phyloP scores from a whole-genome alignment of 1,140 invertebrate genomes.

The Homarus americanus region DNA sequence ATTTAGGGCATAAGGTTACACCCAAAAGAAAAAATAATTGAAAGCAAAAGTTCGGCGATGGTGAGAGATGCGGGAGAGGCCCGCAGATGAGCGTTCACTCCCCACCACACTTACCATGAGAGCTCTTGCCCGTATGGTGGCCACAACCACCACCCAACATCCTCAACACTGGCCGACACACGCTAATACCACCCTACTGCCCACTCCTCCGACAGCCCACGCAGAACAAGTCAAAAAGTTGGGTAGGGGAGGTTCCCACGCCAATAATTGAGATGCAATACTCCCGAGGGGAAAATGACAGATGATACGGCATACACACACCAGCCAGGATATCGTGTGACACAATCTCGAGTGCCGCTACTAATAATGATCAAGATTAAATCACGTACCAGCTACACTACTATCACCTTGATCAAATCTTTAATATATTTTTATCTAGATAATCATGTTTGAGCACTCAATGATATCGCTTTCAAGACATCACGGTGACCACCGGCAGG shows the following conservation, averaged over 20 bases:
- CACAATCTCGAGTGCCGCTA: neutral
- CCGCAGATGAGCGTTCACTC: neutral
- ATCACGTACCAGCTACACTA: neutral
- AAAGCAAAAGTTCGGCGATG: too few relatives aligned
- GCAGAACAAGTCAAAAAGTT: constrained; percentile 24
- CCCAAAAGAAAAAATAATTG: too few relatives aligned
- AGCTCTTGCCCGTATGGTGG: constrained; percentile 38
- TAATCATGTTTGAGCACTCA: too few relatives aligned
- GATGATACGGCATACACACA: constrained; percentile 41
- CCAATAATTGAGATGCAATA: constrained; percentile 66
- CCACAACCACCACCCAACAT: neutral
- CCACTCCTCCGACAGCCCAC: neutral
- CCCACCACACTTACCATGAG: neutral
- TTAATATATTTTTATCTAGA: neutral
- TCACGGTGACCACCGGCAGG: too few relatives aligned
- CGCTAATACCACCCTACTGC: neutral
- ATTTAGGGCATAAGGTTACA: too few relatives aligned
- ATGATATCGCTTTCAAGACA: too few relatives aligned
- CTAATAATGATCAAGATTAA: constrained; percentile 2
- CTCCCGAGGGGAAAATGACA: constrained; percentile 32
- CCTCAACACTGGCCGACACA: neutral
- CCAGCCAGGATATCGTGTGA: constrained; percentile 18
- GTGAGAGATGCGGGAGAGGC: too few relatives aligned
- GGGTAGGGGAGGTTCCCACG: constrained; percentile 44
- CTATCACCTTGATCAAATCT: neutral